phyloP scores from a whole-genome alignment of 2,888 invertebrate species.

The Ophioninae sp. region DNA sequence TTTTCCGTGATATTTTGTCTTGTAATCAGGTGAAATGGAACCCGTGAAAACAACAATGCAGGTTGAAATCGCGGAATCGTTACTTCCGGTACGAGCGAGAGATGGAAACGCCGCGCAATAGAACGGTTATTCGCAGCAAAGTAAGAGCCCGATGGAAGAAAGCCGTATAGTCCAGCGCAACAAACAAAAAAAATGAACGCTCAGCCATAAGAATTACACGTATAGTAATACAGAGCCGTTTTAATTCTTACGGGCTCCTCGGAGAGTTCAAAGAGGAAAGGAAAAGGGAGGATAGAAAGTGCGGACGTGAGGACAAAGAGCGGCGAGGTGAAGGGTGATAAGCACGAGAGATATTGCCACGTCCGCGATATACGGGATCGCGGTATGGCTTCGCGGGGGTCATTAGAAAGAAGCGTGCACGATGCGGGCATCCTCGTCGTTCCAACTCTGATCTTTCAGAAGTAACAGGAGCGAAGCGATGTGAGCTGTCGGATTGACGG shows the following conservation, averaged over 20 bases:
- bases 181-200: neutral
- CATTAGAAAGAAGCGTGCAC: slow-evolving; percentile 67
- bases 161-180: slow-evolving; percentile 1
- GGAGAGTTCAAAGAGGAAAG: slow-evolving; percentile 34
- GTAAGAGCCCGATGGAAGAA: slow-evolving; percentile 14
- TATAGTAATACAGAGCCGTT: slow-evolving; percentile 6
- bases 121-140: slow-evolving; percentile 12
- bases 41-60: no score
- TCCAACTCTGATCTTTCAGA: slow-evolving; percentile 52
- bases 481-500: slow-evolving; percentile 63
- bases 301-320: slow-evolving; percentile 67
- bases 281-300: slow-evolving; percentile 68
- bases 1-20: no score
- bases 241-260: slow-evolving; percentile 15
- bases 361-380: slow-evolving; percentile 46
- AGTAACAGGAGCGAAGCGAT: slow-evolving; percentile 59
- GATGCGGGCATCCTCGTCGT: slow-evolving; percentile 44
- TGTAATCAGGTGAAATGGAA: no score
- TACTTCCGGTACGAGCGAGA: slow-evolving; percentile 59
- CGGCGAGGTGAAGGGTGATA: slow-evolving; percentile 67
- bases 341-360: slow-evolving; percentile 47
- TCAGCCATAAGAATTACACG: neutral
- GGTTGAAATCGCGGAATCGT: slow-evolving; percentile 3
- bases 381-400: slow-evolving; percentile 70
- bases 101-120: neutral